Evolutionary conservation across 2,113 vertebrate genomes (phyloP), one percentile per base, ranked within the genome.

Genomic region (Andinoacara biseriatus): DNA sequence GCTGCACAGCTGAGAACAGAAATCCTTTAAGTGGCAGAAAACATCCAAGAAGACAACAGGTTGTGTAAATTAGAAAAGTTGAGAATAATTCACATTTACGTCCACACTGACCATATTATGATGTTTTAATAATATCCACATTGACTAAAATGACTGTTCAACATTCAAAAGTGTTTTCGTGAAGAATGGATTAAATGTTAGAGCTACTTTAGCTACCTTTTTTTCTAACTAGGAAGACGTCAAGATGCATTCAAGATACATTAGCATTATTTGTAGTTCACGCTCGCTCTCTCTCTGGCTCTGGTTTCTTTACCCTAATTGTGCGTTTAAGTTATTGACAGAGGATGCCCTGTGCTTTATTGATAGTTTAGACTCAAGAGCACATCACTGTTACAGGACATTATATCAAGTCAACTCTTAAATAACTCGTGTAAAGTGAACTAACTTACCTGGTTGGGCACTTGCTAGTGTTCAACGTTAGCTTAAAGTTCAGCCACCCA

Each of bases 401-500:
- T 13, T 7, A 24, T 60, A 22, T 24, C n/a, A 79, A 74, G 26
- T 49, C 5, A 31, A 35, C 38, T 31, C n/a, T 29, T 33, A 56
- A 74, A 59, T 17, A 74, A 14, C 57, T 65, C 38, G 5, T 40
- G 10, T 58, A 74, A 38, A n/a, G 17, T 54, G 24, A 69, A 74
- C 35, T 76, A 61, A 7, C 54, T 15, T 63, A 61, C 24, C 60
- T 86, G 20, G 10, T 59, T n/a, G 54, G n/a, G 31, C 31, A 78
- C 10, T 7, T 57, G 58, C 74, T 80, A 61, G 58, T 59, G 18
- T 40, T 81, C 56, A 60, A 24, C 33, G 74, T 87, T 83, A 91
- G 88, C 88, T 84, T 59, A 40, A 88, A 87, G 79, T 91, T 85
- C 74, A 84, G 77, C 86, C 74, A 84, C 46, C 74, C 80, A 85